phyloP scores from a whole-genome alignment of 2,888 invertebrate species.

The Adela reaumurella region DNA sequence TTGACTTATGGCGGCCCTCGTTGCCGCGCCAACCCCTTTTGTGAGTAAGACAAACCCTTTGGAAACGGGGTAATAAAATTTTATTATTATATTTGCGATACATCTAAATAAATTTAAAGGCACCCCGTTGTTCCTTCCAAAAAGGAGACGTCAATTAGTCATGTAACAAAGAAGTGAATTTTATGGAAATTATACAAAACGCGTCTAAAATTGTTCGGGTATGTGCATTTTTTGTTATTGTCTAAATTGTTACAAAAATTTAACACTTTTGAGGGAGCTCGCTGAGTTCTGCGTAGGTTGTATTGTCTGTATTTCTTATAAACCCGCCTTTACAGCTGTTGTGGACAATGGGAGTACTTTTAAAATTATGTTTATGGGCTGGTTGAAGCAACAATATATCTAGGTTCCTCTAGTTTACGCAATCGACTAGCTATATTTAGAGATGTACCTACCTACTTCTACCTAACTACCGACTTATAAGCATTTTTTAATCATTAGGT shows the following conservation, averaged over 20 bases:
- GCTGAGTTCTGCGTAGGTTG: no score
- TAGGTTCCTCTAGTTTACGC: no score
- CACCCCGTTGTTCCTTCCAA: constrained; percentile 35
- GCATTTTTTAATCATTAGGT: no score
- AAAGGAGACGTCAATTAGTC: constrained; percentile 41
- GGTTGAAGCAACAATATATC: no score
- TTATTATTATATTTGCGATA: constrained; percentile 53
- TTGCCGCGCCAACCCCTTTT: constrained; percentile 44
- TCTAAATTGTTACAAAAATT: constrained; percentile 36
- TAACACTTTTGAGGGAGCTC: constrained; percentile 26
- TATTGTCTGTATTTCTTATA: no score
- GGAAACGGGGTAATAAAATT: constrained; percentile 50
- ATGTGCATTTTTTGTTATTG: constrained; percentile 33
- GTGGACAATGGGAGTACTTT: no score
- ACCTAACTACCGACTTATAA: no score
- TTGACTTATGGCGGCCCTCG: constrained; percentile 40
- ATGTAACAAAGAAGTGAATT: constrained; percentile 33
- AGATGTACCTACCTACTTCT: no score
- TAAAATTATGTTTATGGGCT: no score
- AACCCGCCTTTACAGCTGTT: no score
- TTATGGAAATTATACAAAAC: constrained; percentile 24
- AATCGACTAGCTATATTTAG: no score
- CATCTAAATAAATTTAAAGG: constrained; percentile 33
- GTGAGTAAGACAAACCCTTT: constrained; percentile 47
- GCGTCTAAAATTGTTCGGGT: neutral